Conservation (phyloP, 2,797 vertebrate genomes). For the Onychomys arenicola region DNA sequence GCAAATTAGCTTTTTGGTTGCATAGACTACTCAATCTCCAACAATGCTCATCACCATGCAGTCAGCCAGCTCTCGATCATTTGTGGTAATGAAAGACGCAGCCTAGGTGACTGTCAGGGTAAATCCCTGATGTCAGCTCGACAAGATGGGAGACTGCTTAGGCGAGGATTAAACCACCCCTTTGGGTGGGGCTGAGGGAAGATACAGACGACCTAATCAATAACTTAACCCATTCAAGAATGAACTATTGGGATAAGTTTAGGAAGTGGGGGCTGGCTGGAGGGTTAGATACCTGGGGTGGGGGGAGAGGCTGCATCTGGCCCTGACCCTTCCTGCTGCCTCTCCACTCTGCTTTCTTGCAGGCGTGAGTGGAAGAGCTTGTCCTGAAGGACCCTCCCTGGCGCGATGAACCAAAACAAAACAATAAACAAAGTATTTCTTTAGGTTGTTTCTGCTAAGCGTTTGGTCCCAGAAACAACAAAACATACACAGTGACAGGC, state of each 20-base stretch:
- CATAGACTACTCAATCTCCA: conserved; percentile 25
- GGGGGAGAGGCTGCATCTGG: no score
- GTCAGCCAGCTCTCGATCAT: background rate
- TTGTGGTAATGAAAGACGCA: background rate
- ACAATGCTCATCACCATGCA: background rate
- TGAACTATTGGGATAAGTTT: background rate
- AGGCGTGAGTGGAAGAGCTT: background rate
- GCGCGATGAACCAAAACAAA: background rate
- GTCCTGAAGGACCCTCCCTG: background rate
- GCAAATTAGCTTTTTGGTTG: conserved; percentile 64
- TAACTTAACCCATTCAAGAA: background rate
- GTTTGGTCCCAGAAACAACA: background rate
- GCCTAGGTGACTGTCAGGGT: no score
- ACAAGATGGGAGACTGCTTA: background rate
- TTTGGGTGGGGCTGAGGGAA: background rate
- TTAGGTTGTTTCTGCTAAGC: background rate
- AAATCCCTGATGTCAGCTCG: background rate
- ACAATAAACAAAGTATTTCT: background rate
- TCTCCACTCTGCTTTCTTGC: background rate
- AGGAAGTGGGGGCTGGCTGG: background rate
- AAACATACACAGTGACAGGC: background rate
- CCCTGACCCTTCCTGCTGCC: background rate
- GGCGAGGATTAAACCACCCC: background rate
- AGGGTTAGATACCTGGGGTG: background rate
- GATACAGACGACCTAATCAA: background rate